Conservation (phyloP, 2,113 vertebrate genomes). For the Phocoena phocoena region DNA sequence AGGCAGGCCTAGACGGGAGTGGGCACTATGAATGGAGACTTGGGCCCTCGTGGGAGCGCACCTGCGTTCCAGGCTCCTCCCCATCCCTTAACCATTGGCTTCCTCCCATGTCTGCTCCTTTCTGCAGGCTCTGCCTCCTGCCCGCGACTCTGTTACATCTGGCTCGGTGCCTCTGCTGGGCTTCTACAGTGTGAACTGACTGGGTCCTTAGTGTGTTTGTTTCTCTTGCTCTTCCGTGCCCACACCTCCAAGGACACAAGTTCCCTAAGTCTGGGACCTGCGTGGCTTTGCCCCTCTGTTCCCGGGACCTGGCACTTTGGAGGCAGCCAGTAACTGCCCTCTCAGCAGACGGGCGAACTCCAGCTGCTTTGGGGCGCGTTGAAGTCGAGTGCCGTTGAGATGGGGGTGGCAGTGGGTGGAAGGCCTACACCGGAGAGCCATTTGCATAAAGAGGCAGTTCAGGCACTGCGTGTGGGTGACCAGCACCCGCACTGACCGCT, state of each 20-base stretch:
- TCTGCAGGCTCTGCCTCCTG: background rate
- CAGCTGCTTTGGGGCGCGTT: background rate
- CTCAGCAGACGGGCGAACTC: background rate
- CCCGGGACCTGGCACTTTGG: background rate
- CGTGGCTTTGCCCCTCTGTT: background rate
- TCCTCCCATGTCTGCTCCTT: background rate
- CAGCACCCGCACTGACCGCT: too few relatives aligned
- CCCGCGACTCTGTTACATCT: background rate
- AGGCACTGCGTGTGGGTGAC: background rate
- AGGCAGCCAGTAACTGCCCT: background rate
- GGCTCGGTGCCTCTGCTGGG: background rate
- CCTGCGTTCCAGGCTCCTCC: fast-evolving
- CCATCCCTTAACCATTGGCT: too few relatives aligned
- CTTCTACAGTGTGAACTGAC: background rate
- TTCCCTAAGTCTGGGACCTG: background rate
- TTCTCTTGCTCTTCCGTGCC: too few relatives aligned
- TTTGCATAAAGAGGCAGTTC: fast-evolving
- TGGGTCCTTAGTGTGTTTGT: background rate
- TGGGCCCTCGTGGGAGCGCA: background rate
- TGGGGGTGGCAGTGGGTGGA: background rate
- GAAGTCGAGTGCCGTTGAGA: background rate
- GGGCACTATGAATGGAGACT: background rate
- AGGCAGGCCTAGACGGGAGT: background rate
- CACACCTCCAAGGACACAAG: background rate
- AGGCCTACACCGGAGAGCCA: background rate